Evolutionary conservation across 92 coral and sea anemone species (phyloP).

Genomic region (Galaxea fascicularis): DNA sequence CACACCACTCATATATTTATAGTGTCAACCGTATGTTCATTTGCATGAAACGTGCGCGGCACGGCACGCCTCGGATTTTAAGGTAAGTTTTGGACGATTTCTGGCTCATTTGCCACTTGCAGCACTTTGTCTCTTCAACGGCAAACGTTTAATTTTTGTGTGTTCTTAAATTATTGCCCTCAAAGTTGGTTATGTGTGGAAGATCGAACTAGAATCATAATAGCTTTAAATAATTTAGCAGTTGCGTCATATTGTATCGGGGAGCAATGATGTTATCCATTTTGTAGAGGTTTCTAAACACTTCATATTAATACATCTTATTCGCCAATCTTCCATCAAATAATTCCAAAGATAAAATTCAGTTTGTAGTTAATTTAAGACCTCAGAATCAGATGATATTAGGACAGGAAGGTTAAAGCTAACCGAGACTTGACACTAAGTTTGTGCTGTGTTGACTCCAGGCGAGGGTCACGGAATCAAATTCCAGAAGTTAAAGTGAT

Average conservation of each 20-base stretch:
- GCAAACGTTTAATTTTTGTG: not conserved
- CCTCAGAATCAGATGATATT: conserved; percentile 58
- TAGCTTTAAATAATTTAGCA: not conserved
- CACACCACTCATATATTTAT: not conserved
- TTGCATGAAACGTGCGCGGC: not conserved
- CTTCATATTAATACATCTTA: not conserved
- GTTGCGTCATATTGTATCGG: not conserved
- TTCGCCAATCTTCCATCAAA: not conserved
- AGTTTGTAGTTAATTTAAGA: conserved; percentile 8
- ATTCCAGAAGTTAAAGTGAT: conserved; percentile 8
- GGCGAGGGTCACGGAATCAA: conserved; percentile 48
- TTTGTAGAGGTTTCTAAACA: not conserved
- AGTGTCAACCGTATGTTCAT: not conserved
- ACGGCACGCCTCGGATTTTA: not conserved
- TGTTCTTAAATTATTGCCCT: not conserved
- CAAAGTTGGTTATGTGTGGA: not conserved
- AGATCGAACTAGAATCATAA: not conserved
- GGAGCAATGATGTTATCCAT: not conserved
- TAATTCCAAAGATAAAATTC: not conserved
- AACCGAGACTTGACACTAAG: conserved; percentile 21
- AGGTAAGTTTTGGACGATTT: conserved; percentile 17
- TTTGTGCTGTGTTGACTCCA: conserved; percentile 8
- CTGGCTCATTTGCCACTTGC: not conserved
- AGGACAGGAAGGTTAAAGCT: conserved; percentile 20
- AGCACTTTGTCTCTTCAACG: not conserved